These are phyloP conservation scores for Macheiramphus alcinus DNA, from an alignment of 2,113 vertebrate genomes.

Conservation along the genomic window DNA sequence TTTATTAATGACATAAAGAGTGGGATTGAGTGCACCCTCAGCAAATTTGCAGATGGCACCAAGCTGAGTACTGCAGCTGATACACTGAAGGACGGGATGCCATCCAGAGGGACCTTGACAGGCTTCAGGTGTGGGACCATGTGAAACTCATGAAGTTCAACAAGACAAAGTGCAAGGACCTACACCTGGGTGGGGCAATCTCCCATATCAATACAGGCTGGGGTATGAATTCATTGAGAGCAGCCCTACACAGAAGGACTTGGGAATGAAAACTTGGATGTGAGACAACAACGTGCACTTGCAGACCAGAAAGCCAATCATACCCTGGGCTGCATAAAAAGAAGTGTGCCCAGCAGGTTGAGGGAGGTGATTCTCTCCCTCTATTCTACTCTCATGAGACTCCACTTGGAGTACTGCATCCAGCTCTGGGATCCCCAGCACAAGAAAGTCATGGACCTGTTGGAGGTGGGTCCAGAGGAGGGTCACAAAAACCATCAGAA, in stretches of 20 bases:
- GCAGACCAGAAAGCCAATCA: background rate
- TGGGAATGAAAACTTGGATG: background rate
- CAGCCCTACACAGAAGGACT: background rate
- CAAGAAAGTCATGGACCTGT: too few relatives aligned
- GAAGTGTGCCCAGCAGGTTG: background rate
- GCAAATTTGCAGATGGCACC: background rate
- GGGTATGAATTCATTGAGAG: background rate
- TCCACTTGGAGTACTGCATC: too few relatives aligned
- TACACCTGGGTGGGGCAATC: background rate
- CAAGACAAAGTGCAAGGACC: background rate
- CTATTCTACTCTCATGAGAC: background rate
- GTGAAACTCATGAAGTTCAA: background rate
- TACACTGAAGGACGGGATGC: background rate
- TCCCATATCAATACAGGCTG: background rate
- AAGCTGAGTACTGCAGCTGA: background rate
- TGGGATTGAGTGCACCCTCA: background rate
- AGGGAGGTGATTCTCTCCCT: background rate
- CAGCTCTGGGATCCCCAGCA: background rate
- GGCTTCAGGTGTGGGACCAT: background rate
- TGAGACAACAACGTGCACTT: too few relatives aligned
- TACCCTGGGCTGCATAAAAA: background rate
- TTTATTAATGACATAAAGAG: background rate
- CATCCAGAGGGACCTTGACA: background rate
- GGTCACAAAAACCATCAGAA: background rate
- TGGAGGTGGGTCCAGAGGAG: background rate